phyloP scores from a whole-genome alignment of 2,113 vertebrate species.

The Brienomyrus longianalis region DNA sequence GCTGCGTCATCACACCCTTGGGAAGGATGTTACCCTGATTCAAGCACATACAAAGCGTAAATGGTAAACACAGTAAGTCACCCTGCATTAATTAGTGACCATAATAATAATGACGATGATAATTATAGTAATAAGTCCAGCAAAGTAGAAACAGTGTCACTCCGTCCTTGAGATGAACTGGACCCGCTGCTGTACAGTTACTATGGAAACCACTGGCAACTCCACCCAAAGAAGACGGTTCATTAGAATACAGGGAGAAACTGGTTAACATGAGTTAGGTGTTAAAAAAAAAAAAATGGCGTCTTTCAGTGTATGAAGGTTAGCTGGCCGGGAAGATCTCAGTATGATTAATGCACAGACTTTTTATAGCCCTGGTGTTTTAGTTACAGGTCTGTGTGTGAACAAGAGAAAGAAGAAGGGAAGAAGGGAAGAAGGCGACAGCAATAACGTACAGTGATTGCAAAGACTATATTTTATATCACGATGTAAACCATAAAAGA shows the following conservation, averaged over 20 bases:
- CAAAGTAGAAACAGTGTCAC: neutral
- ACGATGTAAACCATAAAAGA: neutral
- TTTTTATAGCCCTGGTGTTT: constrained; percentile 4
- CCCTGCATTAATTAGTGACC: neutral
- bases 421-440: neutral
- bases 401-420: neutral
- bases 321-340: constrained; percentile 8
- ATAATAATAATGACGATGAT: neutral
- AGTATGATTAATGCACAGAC: constrained; percentile 3
- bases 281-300: neutral
- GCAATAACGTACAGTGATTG: neutral
- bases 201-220: neutral
- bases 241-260: neutral
- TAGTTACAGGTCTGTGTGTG: neutral
- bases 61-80: neutral
- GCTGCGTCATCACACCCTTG: neutral
- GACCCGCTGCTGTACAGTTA: neutral
- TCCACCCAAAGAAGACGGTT: neutral
- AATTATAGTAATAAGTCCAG: constrained; percentile 3
- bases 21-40: neutral
- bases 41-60: neutral
- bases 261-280: neutral
- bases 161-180: neutral
- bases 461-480: neutral
- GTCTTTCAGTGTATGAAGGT: constrained; percentile 9